Percentiles rank a stretch among this genome's conserved stretches.
Conservation (phyloP, 2,113 vertebrate genomes). For the Agelaius tricolor region DNA sequence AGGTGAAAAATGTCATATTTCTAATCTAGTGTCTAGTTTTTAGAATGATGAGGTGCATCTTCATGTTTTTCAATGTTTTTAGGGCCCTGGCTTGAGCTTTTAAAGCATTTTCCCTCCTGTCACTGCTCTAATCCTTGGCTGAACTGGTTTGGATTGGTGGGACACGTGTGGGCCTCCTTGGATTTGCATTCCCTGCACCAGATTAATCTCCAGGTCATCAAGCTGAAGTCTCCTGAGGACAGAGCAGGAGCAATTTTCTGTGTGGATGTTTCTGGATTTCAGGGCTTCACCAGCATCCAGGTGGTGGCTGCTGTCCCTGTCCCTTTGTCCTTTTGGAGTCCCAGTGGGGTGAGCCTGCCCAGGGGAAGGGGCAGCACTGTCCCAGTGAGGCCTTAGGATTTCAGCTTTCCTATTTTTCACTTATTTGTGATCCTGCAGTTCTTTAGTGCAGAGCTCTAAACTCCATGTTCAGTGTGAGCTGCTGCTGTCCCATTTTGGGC, state of each 20-base stretch:
- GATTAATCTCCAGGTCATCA: constrained; percentile 41
- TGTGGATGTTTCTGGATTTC: not conserved
- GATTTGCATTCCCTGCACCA: not conserved
- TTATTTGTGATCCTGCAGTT: not conserved
- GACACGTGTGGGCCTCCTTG: not conserved
- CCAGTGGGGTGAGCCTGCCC: not conserved
- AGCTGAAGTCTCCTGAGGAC: constrained; percentile 25
- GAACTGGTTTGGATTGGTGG: not conserved
- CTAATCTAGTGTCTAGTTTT: not conserved
- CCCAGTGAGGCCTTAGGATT: not conserved
- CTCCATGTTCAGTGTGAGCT: rapidly evolving
- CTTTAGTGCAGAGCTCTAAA: not conserved
- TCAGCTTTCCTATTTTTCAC: rapidly evolving
- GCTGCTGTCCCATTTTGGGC: not conserved
- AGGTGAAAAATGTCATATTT: not conserved
- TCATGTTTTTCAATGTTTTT: not conserved
- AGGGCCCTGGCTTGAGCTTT: not conserved
- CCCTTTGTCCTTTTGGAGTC: not conserved
- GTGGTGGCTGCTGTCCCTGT: not conserved
- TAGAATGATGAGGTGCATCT: not conserved
- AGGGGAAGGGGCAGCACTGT: rapidly evolving
- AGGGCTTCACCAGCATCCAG: no score
- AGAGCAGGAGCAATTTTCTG: not conserved
- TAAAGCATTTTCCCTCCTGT: not conserved
- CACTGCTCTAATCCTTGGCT: constrained; percentile 2